Conservation (phyloP, 2,113 vertebrate genomes). For the Rostratula benghalensis region DNA sequence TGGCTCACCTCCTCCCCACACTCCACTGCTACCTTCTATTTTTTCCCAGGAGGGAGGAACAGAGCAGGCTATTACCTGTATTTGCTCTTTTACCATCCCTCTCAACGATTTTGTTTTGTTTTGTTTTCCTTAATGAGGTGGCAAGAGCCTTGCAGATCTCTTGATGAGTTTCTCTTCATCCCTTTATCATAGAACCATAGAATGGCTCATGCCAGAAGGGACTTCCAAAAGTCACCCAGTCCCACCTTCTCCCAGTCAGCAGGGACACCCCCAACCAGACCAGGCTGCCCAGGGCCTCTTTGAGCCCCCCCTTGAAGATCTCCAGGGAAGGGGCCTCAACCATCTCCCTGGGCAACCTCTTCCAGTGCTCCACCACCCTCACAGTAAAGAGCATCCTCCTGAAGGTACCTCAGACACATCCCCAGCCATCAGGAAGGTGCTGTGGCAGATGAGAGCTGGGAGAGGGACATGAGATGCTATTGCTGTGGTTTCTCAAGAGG, state of each 20-base stretch:
- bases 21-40: no score
- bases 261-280: no score
- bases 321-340: no score
- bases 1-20: fast-evolving
- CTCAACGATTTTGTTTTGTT: neutral
- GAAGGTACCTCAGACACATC: fast-evolving
- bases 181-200: no score
- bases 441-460: neutral
- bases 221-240: no score
- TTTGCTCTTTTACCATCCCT: neutral
- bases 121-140: neutral
- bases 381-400: neutral
- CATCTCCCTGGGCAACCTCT: no score
- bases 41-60: neutral
- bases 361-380: no score
- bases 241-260: no score
- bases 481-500: fast-evolving
- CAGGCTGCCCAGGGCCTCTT: no score
- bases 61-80: fast-evolving
- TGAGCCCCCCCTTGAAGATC: no score
- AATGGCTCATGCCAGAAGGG: no score
- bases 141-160: neutral
- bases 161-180: fast-evolving
- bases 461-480: neutral
- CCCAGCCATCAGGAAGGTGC: fast-evolving